Evolutionary conservation across 2,888 invertebrate genomes (phyloP), one percentile per base, ranked within the genome.

Genomic region (Drosophila mercatorum): DNA sequence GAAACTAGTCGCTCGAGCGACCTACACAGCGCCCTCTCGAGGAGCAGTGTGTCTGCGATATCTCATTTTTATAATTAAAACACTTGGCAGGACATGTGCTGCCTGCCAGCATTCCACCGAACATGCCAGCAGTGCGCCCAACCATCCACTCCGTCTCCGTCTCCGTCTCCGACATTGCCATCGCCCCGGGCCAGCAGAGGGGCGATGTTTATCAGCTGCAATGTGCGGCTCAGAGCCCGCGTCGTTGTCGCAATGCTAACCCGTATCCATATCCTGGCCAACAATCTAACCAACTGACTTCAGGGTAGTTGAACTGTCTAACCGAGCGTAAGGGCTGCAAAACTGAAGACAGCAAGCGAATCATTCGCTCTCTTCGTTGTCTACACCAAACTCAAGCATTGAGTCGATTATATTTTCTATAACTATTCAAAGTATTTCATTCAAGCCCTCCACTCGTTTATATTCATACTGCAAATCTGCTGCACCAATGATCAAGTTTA

Each of bases 1-100:
- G 65, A 62, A 68, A 72, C 72, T 71, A 83, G 68, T 51, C 43
- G 71, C 14, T 70, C 65, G 56, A n/a, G 26, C 71, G 71, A 76
- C 59, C 60, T 57, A 58, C 51, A 55, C 59, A 28, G 34, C 49
- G 75, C 75, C 76, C 77, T 58, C 22, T 34, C 38, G 62, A 64
- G 47, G n/a, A 61, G 61, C 11, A 68, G 58, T n/a, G 65, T 67
- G 77, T 68, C 69, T 78, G 76, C 81, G 84, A 88, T 84, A 88
- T 84, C 84, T 88, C 84, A 84, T 84, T 84, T 88, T 88, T 84
- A 84, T 86, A 86, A 86, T 86, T 86, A 86, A 86, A 86, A 86
- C 89, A 85, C 88, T 86, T 88, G 89, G 89, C 78, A 83, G 88
- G 82, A 89, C 89, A 84, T 86, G 88, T 89, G 88, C 77, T 69